Base-by-base conservation (phyloP, 2,888 invertebrate species). In the Bugulina stolonifera region DNA sequence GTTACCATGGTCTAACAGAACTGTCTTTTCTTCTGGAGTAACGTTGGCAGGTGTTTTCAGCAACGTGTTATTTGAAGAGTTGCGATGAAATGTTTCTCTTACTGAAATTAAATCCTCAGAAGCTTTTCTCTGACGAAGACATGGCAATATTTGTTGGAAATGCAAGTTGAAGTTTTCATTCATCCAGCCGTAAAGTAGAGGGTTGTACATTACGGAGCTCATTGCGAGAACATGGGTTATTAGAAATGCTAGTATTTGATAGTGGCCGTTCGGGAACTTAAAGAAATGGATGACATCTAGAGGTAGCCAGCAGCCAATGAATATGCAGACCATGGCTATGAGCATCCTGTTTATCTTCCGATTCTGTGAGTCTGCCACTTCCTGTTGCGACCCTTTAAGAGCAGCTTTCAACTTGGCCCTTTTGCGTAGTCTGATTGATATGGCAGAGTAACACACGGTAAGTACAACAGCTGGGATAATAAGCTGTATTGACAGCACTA, bases 321-420 rank as follows among this genome's bases (percentile, higher is more conserved):
- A 99, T 72, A 98, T 93, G 22, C 91, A 90, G 14, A 88, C 98
- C 98, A 99, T 99, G 0, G 94, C 92, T 74, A 98, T 94, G 74
- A 99, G 86, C 98, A 98, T 99, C 76, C 93, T 89, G 84, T 98
- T 96, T 5, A 97, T 95, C 55, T 94, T 88, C 72, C 91, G 89
- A 81, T 96, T 95, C 73, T 96, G 94, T 10, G 43, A 5, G 18
- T 43, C 43, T 10, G 43, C 10, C 94, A 81, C 94, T 94, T 79
- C 93, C 91, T 14, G 91, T 89, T 23, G 91, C 89, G 43, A 5
- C 5, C 18, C 18, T 34, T 32, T 64, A 5, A 27, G 25, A 2
- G 10, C 64, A 69, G 79, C 78, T 0, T 93, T 94, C 0, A 94
- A 94, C 80, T 93, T 93, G 1, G 92, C 92, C 29, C 94, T 88